Evolutionary conservation across 2,888 invertebrate species (phyloP), one percentile per base, ranked within the genome.

Genomic region (Caenorhabditis uteleia): DNA sequence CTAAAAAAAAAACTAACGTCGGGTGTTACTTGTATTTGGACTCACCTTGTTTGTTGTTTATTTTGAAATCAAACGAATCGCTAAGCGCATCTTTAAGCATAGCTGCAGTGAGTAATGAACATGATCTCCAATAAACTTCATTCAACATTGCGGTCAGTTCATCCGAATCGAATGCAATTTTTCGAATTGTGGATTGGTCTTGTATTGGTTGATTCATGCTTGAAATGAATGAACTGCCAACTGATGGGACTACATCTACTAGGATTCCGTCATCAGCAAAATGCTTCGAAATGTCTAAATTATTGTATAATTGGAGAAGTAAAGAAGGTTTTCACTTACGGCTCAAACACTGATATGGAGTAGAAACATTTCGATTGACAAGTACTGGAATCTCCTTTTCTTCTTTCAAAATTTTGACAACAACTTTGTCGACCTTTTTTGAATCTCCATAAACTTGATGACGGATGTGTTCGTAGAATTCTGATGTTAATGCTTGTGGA

Each of bases 381-480:
- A 68, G 27, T n/a, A 68, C 51, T 12, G 49, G 33, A 27, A 25
- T 25, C 1, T 4, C 21, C 10, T 39, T 12, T 4, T 43, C 51
- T 5, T 65, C 42, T 2, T 10, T 23, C 8, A 21, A 2, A 12
- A 67, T 54, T n/a, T 44, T 50, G 25, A 70, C 58, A 3, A 67
- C 51, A 21, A 70, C 31, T 55, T 70, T 70, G 25, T 67, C 67
- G 4, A 67, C 48, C 44, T 53, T 57, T 47, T 40, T 53, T n/a
- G 31, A 12, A 26, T 53, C 54, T n/a, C 67, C 67, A 43, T 70
- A 59, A 3, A 67, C 61, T 29, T 60, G 26, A 29, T 58, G 45
- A n/a, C 55, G 55, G 16, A 64, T 53, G 50, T 67, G 62, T 8
- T 70, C 57, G 42, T 67, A 70, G 27, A 70, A 54, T 27, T 70